Percentiles rank a stretch among this genome's conserved stretches.
These are phyloP conservation scores for Lacerta bilineata DNA, from an alignment of 2,797 vertebrate species.

Conservation along the genomic window DNA sequence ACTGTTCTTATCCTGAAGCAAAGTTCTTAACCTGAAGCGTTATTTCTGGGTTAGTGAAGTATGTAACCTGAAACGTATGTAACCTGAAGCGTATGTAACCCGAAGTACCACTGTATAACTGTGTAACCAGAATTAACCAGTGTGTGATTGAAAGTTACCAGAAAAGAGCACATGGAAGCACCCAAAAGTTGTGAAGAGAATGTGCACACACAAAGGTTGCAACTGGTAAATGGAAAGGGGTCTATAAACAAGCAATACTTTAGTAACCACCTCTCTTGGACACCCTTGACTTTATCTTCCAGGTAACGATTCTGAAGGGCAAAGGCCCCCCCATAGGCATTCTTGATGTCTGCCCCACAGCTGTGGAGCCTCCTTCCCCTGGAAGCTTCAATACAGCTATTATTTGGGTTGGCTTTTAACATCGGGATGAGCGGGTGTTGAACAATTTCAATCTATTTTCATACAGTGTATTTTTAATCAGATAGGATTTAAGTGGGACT, in stretches of 20 bases:
- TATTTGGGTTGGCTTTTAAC: background rate
- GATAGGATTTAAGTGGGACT: background rate
- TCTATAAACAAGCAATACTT: background rate
- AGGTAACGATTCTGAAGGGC: background rate
- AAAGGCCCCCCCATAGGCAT: background rate
- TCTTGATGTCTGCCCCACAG: background rate
- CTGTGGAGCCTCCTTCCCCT: background rate
- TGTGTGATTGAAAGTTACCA: no score
- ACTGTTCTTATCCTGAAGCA: no score
- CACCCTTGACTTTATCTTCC: background rate
- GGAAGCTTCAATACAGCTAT: background rate
- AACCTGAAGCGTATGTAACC: no score
- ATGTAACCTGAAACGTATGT: no score
- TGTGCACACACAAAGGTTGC: background rate
- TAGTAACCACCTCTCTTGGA: background rate
- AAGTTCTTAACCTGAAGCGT: no score
- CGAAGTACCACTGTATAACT: no score
- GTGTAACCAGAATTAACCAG: no score
- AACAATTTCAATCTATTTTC: background rate
- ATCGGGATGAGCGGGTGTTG: background rate
- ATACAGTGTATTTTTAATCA: background rate
- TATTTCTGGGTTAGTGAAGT: no score
- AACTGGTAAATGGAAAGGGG: background rate
- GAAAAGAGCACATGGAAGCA: background rate
- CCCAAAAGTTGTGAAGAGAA: background rate